phyloP scores from a whole-genome alignment of 1,140 invertebrate species.

The Hyphantria cunea region DNA sequence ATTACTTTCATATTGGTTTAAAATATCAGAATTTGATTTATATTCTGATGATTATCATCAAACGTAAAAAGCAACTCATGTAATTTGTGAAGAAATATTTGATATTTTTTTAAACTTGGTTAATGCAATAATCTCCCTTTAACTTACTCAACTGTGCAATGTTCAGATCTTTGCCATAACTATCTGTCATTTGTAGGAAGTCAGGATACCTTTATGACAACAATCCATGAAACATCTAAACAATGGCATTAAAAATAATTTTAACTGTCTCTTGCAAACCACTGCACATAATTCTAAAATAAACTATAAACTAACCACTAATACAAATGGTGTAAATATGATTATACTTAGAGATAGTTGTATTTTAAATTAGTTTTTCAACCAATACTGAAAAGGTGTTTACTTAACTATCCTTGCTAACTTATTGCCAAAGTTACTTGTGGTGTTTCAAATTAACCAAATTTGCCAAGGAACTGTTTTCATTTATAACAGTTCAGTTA shows the following conservation, averaged over 20 bases:
- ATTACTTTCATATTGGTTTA: too few species aligned
- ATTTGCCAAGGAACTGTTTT: constrained; percentile 30
- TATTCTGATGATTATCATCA: too few species aligned
- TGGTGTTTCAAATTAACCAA: constrained; percentile 15
- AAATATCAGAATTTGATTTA: too few species aligned
- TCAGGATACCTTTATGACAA: too few species aligned
- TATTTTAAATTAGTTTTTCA: constrained; percentile 63
- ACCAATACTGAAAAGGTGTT: constrained; percentile 77
- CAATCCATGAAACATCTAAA: constrained; percentile 20
- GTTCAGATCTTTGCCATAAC: too few species aligned
- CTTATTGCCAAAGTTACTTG: constrained; percentile 68
- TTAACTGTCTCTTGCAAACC: constrained; percentile 26
- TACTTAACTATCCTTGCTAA: constrained; percentile 68
- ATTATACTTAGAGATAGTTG: constrained; percentile 64
- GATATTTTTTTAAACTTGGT: too few species aligned
- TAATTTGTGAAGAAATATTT: too few species aligned
- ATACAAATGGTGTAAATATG: constrained; percentile 72
- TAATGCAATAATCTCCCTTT: too few species aligned
- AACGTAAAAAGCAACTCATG: too few species aligned
- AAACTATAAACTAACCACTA: constrained; percentile 71
- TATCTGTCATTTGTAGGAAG: neutral
- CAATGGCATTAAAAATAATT: constrained; percentile 29
- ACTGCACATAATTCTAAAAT: constrained; percentile 47
- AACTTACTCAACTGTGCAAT: too few species aligned
- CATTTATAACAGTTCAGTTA: constrained; percentile 43